A percentile compares a stretch with the other conserved stretches of the same genome.
Conservation (phyloP, 1,140 invertebrate species). For the Pseudomyrmex cubaensis region DNA sequence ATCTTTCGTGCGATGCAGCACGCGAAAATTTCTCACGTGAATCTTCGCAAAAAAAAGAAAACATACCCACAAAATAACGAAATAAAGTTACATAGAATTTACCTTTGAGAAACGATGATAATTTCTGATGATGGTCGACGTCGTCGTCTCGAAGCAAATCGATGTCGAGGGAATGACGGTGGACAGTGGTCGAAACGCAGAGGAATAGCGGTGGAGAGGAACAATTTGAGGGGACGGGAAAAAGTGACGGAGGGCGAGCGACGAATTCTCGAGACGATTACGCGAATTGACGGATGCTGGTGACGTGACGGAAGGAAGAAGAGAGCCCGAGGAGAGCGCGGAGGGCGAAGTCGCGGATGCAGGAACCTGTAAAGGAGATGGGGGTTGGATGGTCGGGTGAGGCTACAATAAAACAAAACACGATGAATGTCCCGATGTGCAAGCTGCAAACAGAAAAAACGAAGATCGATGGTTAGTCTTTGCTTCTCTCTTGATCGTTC, state of each 20-base stretch:
- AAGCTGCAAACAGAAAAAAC: constrained; percentile 82
- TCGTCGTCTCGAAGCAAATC: constrained; percentile 52
- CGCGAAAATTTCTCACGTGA: background rate
- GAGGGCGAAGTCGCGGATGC: constrained; percentile 70
- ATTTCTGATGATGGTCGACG: constrained; percentile 26
- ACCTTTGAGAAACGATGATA: constrained; percentile 67
- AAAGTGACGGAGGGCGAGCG: constrained; percentile 1
- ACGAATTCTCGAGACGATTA: constrained; percentile 45
- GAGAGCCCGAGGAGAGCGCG: constrained; percentile 63
- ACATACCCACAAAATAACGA: background rate
- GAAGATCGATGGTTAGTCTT: constrained; percentile 68
- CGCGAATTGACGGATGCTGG: constrained; percentile 43
- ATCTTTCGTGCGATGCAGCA: background rate
- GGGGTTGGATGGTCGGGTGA: constrained; percentile 72
- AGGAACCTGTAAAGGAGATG: constrained; percentile 68
- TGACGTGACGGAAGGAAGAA: constrained; percentile 27
- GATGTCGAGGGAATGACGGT: constrained; percentile 43
- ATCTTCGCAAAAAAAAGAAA: background rate
- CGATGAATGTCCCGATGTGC: constrained; percentile 85
- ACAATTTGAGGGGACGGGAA: background rate
- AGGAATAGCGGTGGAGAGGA: background rate
- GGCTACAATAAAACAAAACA: constrained; percentile 86
- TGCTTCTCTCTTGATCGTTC: constrained; percentile 6
- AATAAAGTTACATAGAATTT: constrained; percentile 52
- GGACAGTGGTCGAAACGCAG: constrained; percentile 25